These are phyloP conservation scores for Paelopatides confundens DNA, from an alignment of 53 echinoderm and acorn worm genomes.

Conservation along the genomic window DNA sequence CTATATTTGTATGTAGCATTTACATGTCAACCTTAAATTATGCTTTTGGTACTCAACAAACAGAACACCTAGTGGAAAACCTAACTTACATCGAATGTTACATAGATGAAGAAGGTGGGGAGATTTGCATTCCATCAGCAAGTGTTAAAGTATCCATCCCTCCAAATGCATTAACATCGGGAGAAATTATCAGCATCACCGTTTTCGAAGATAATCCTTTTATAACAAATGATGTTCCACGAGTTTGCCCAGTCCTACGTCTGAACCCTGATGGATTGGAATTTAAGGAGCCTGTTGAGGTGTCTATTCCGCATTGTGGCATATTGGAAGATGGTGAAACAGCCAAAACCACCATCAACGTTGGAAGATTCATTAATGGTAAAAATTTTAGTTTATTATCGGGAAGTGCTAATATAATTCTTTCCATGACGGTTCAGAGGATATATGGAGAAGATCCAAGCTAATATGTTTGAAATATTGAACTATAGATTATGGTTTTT, in stretches of 20 bases:
- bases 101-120: neutral
- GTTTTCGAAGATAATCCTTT: neutral
- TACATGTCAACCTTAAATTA: no score
- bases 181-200: neutral
- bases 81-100: neutral
- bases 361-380: neutral
- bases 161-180: neutral
- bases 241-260: neutral
- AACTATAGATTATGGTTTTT: no score
- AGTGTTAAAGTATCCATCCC: neutral
- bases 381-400: neutral
- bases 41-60: no score
- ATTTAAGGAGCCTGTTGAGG: neutral
- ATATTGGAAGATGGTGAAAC: neutral
- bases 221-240: neutral
- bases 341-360: neutral
- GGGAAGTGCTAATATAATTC: no score
- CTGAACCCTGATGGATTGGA: neutral
- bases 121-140: neutral
- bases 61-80: neutral
- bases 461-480: no score
- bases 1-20: no score
- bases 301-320: neutral
- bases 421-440: no score
- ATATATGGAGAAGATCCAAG: no score